Percentiles rank a stretch among this genome's conserved stretches.
phyloP scores from a whole-genome alignment of 2,797 vertebrate species.

The Cossypha niveicapilla region DNA sequence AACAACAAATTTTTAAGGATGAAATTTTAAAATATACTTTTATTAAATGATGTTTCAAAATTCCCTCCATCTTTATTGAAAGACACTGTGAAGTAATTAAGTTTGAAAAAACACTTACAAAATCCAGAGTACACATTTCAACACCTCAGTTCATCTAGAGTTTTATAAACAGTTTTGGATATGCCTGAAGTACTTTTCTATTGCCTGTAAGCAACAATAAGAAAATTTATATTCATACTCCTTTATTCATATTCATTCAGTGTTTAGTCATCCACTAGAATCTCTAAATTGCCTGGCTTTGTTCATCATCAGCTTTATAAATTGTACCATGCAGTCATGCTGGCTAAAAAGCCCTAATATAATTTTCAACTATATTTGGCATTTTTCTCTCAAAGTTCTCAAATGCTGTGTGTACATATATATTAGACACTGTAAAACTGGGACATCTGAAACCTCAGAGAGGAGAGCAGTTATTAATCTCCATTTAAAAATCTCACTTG shows the following conservation, averaged over 20 bases:
- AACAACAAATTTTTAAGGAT: not conserved
- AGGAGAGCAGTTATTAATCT: not conserved
- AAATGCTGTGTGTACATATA: not conserved
- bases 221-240: not conserved
- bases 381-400: not conserved
- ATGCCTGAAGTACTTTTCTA: not conserved
- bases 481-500: conserved; percentile 18
- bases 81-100: not conserved
- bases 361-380: not conserved
- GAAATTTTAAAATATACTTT: not conserved
- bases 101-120: not conserved
- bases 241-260: not conserved
- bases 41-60: not conserved
- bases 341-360: not conserved
- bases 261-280: not conserved
- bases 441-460: not conserved
- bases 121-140: not conserved
- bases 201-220: not conserved
- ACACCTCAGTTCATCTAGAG: not conserved
- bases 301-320: not conserved
- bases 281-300: not conserved
- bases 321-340: not conserved
- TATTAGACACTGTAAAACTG: not conserved
- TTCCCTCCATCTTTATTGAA: not conserved
- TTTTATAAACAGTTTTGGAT: not conserved